These are phyloP conservation scores for Anastatus disparis DNA, from an alignment of 1,140 invertebrate genomes.

Conservation along the genomic window DNA sequence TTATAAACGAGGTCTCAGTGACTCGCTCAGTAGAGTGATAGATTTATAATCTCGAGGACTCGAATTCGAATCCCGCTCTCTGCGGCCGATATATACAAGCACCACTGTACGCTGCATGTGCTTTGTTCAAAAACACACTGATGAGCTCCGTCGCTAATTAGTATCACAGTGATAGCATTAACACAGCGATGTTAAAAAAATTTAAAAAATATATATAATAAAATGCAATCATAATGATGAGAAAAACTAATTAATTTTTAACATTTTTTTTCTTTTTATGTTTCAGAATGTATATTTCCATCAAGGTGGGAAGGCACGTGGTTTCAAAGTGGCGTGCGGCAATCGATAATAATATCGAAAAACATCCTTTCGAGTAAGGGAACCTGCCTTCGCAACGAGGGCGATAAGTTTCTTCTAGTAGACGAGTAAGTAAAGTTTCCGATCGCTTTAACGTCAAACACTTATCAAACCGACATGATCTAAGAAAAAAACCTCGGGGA, in stretches of 20 bases:
- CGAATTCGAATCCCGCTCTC: too few relatives aligned
- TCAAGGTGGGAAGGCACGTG: slow-evolving; percentile 82
- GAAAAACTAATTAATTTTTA: slow-evolving; percentile 13
- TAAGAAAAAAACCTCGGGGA: too few relatives aligned
- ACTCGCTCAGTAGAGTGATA: too few relatives aligned
- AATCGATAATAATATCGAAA: slow-evolving; percentile 81
- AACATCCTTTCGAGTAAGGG: slow-evolving; percentile 83
- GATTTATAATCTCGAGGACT: too few relatives aligned
- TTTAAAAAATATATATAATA: not conserved
- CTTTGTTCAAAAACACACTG: too few relatives aligned
- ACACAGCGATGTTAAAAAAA: too few relatives aligned
- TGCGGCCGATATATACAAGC: too few relatives aligned
- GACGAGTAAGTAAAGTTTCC: slow-evolving; percentile 77
- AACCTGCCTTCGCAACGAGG: slow-evolving; percentile 80
- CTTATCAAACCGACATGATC: not conserved
- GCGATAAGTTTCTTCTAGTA: slow-evolving; percentile 85
- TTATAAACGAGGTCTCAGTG: too few relatives aligned
- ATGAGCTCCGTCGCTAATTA: too few relatives aligned
- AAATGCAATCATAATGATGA: not conserved
- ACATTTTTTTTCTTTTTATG: slow-evolving; percentile 37
- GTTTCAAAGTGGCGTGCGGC: slow-evolving; percentile 86
- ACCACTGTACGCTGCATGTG: too few relatives aligned
- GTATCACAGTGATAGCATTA: too few relatives aligned
- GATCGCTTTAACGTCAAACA: slow-evolving; percentile 9
- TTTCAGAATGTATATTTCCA: slow-evolving; percentile 81